Percentiles rank a stretch among this genome's conserved stretches.
phyloP scores from a whole-genome alignment of 64 coral and sea anemone genomes.

The Actinia equina region DNA sequence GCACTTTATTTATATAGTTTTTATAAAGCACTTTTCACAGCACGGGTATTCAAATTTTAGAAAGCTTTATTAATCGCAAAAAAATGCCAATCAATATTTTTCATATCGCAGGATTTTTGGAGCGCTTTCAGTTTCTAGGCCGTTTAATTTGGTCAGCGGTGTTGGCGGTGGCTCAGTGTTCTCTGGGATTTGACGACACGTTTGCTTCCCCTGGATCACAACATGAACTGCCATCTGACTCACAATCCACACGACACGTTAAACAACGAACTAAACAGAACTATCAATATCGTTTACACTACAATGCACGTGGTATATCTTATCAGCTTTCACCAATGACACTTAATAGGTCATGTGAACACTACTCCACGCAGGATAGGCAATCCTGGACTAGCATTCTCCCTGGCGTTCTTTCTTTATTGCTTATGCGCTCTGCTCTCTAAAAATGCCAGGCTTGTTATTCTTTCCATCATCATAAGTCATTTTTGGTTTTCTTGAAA shows the following conservation, averaged over 20 bases:
- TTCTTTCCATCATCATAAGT: too few species aligned
- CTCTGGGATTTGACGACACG: neutral
- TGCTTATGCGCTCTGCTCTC: neutral
- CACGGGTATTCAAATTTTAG: neutral
- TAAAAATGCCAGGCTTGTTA: neutral
- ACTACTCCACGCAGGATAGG: neutral
- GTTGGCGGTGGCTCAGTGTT: neutral
- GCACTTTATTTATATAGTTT: neutral
- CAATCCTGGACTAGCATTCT: neutral
- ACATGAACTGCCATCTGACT: neutral
- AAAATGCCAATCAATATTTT: neutral
- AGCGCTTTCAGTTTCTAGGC: neutral
- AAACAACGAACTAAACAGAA: neutral
- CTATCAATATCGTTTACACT: neutral
- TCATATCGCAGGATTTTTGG: neutral
- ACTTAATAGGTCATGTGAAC: neutral
- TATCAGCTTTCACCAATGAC: neutral
- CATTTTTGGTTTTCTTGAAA: neutral
- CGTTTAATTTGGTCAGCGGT: conserved; percentile 7
- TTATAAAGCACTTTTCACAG: neutral
- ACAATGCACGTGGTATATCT: neutral
- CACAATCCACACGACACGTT: neutral
- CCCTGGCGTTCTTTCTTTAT: neutral
- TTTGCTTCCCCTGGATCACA: neutral
- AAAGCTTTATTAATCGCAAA: neutral